Evolutionary conservation across 2,797 vertebrate genomes (phyloP).

Genomic region (Cryptoblepharus egeriae): DNA sequence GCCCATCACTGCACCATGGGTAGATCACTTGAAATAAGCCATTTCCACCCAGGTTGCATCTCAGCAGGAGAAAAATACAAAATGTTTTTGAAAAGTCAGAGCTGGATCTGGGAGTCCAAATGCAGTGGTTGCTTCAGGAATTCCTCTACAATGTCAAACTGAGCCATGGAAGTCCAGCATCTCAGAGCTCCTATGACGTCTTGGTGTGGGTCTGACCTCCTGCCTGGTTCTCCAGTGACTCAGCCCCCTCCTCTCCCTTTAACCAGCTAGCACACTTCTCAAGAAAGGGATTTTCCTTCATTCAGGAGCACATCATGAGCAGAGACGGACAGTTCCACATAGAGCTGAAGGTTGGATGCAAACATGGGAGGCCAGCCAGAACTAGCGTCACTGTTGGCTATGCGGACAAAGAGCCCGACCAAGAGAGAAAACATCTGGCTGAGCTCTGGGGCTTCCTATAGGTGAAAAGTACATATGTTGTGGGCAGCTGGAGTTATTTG

Average conservation of each 20-base stretch:
- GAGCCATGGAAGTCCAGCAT: neutral
- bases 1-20: too few species aligned
- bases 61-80: neutral
- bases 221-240: conserved; percentile 10
- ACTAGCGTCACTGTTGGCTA: conserved; percentile 49
- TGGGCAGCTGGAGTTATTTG: conserved; percentile 44
- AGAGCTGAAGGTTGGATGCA: conserved; percentile 42
- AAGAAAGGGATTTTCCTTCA: neutral
- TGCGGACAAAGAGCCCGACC: conserved; percentile 9
- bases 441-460: conserved; percentile 36
- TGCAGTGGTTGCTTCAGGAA: neutral
- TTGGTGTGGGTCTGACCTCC: neutral
- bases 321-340: neutral
- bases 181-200: neutral
- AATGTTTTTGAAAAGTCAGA: neutral
- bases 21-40: neutral
- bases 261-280: neutral
- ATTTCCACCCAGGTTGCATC: neutral
- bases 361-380: conserved; percentile 39
- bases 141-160: neutral
- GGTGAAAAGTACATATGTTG: conserved; percentile 13
- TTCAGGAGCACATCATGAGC: neutral
- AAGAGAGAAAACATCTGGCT: conserved; percentile 36
- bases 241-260: neutral
- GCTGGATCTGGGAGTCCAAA: neutral